These are phyloP conservation scores for Diorhabda sublineata DNA, from an alignment of 1,140 invertebrate species.

Conservation along the genomic window DNA sequence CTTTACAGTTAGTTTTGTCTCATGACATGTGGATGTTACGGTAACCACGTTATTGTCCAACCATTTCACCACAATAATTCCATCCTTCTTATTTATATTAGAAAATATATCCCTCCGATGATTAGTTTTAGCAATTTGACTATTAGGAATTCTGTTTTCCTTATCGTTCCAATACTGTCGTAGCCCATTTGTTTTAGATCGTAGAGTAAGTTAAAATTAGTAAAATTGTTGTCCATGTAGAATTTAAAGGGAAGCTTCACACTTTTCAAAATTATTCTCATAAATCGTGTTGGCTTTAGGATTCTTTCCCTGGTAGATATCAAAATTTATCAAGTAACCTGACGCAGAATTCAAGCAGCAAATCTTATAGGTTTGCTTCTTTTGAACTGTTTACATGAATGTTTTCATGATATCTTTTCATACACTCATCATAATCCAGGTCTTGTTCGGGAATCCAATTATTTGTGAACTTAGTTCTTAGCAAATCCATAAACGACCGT, in stretches of 20 bases:
- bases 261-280: too few relatives aligned
- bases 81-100: constrained; percentile 1
- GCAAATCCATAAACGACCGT: constrained; percentile 17
- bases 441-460: constrained; percentile 22
- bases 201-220: too few relatives aligned
- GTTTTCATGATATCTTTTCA: constrained; percentile 24
- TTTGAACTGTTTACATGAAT: constrained; percentile 22
- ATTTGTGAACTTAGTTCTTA: background rate
- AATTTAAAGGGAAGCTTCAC: too few relatives aligned
- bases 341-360: constrained; percentile 18
- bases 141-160: too few relatives aligned
- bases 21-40: background rate
- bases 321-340: constrained; percentile 22
- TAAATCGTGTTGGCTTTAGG: background rate
- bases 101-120: background rate
- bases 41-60: background rate
- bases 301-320: constrained; percentile 19
- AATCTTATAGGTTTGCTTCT: constrained; percentile 23
- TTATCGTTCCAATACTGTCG: too few relatives aligned
- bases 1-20: too few relatives aligned
- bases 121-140: too few relatives aligned
- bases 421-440: constrained; percentile 20
- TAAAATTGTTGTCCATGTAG: too few relatives aligned
- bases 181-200: too few relatives aligned
- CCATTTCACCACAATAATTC: background rate